A percentile compares a stretch with the other conserved stretches of the same genome.
These are phyloP conservation scores for Seriola rivoliana DNA, from an alignment of 2,113 vertebrate species.

Conservation along the genomic window DNA sequence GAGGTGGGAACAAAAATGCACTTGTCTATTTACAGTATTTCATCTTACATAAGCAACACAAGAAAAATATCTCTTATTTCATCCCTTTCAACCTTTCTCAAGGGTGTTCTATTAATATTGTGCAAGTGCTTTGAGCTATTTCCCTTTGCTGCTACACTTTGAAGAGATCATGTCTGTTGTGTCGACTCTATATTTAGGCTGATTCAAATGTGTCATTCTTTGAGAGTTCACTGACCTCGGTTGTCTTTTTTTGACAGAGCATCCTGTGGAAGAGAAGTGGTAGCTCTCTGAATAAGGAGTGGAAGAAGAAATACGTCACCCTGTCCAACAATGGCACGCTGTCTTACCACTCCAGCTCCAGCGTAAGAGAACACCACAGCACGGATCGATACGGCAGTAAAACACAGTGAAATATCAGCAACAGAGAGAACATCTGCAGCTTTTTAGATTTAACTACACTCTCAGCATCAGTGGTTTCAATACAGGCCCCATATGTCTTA, in stretches of 20 bases:
- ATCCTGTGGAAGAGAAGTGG: conserved; percentile 94
- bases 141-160: conserved; percentile 36
- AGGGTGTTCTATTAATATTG: conserved; percentile 61
- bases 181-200: conserved; percentile 51
- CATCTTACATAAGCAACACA: conserved; percentile 52
- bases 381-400: conserved; percentile 33
- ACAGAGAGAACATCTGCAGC: not conserved
- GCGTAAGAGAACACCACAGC: conserved; percentile 84
- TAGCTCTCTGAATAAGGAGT: conserved; percentile 97
- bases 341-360: conserved; percentile 93
- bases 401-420: conserved; percentile 20
- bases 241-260: conserved; percentile 83
- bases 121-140: conserved; percentile 37
- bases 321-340: conserved; percentile 93
- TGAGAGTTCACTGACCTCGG: not conserved
- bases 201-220: not conserved
- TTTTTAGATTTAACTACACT: conserved; percentile 15
- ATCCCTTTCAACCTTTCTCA: conserved; percentile 51
- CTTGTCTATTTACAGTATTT: conserved; percentile 46
- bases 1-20: conserved; percentile 30
- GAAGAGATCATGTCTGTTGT: conserved; percentile 16
- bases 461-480: not conserved
- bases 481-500: not conserved
- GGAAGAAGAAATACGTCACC: conserved; percentile 98
- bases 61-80: conserved; percentile 35